Evolutionary conservation across 2,888 invertebrate genomes (phyloP).

Genomic region (Platycheirus albimanus): DNA sequence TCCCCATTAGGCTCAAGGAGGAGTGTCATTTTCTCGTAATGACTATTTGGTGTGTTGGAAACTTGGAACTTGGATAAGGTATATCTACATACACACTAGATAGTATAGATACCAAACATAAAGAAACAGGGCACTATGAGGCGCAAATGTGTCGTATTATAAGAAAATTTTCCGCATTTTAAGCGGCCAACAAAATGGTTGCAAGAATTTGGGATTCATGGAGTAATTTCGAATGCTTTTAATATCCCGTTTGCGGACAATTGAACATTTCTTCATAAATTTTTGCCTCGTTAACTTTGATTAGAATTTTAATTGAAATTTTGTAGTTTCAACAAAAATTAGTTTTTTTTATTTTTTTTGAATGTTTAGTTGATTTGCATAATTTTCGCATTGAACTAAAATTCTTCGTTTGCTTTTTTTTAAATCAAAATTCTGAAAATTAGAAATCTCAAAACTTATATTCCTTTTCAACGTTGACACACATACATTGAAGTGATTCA

Average conservation of each 20-base stretch:
- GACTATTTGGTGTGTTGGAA: slow-evolving; percentile 63
- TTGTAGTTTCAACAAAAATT: neutral
- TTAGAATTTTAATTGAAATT: neutral
- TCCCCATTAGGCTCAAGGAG: slow-evolving; percentile 71
- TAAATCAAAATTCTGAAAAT: no score
- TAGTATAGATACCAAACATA: no score
- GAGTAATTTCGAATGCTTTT: neutral
- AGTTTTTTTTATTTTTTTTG: no score
- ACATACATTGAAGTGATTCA: no score
- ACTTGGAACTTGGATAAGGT: no score
- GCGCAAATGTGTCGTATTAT: slow-evolving; percentile 10
- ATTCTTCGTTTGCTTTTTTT: no score
- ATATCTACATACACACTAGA: no score
- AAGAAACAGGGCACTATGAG: neutral
- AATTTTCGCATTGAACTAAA: neutral
- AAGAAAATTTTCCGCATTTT: slow-evolving; percentile 29
- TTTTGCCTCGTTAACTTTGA: neutral
- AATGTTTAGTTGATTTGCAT: neutral
- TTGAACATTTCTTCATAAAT: slow-evolving; percentile 4
- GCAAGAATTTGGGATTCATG: neutral
- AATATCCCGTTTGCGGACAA: neutral
- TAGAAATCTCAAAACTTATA: no score
- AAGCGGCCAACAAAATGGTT: neutral
- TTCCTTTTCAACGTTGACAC: no score
- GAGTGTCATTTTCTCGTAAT: slow-evolving; percentile 72